phyloP scores from a whole-genome alignment of 2,888 invertebrate genomes.

The Lissonota sp. region DNA sequence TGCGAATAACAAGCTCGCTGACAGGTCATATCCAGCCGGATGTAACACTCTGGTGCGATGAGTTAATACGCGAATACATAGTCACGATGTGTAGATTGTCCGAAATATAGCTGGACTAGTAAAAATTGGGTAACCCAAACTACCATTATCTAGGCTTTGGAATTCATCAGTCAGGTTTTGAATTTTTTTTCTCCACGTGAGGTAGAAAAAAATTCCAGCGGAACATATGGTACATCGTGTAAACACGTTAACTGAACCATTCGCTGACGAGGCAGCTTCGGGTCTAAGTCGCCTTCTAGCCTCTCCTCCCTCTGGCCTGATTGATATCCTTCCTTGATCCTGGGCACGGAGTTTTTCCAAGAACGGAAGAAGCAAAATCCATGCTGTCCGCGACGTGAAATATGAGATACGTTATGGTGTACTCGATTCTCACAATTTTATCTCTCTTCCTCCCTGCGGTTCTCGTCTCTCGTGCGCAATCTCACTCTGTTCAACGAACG shows the following conservation, averaged over 20 bases:
- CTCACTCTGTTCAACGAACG: slow-evolving; percentile 64
- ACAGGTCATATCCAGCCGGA: slow-evolving; percentile 47
- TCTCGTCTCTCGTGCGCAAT: slow-evolving; percentile 32
- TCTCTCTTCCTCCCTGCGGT: slow-evolving; percentile 6
- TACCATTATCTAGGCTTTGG: too few relatives aligned
- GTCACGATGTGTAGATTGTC: not conserved
- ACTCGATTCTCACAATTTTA: slow-evolving; percentile 7
- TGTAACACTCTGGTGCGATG: not conserved
- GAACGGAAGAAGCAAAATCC: slow-evolving; percentile 80
- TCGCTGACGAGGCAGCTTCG: slow-evolving; percentile 28
- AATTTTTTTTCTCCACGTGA: not conserved
- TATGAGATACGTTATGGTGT: slow-evolving; percentile 78
- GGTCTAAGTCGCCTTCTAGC: not conserved
- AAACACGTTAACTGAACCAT: slow-evolving; percentile 18
- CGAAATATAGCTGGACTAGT: not conserved
- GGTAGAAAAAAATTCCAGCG: not conserved
- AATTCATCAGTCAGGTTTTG: too few relatives aligned
- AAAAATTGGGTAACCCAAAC: too few relatives aligned
- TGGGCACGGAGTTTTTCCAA: slow-evolving; percentile 74
- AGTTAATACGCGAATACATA: slow-evolving; percentile 1
- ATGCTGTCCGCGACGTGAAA: slow-evolving; percentile 81
- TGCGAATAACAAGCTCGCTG: slow-evolving; percentile 62
- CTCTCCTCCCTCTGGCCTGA: slow-evolving; percentile 70
- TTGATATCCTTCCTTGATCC: slow-evolving; percentile 81
- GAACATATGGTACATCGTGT: not conserved